Conservation (phyloP, 2,113 vertebrate genomes). For the Anguilla rostrata region DNA sequence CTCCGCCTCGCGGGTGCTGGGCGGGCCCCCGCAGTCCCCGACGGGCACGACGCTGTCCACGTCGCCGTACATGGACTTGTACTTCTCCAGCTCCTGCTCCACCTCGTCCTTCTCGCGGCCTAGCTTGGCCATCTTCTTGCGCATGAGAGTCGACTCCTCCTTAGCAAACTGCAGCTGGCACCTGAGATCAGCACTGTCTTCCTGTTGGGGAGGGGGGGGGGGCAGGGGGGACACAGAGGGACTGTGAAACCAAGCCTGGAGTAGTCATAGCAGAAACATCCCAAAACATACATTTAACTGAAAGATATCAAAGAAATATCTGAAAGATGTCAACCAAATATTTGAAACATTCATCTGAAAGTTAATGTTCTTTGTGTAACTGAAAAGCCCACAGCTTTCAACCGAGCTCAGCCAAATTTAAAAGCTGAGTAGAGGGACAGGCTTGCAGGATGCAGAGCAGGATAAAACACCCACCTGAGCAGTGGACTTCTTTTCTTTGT, state of each 20-base stretch:
- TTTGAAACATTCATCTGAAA: neutral
- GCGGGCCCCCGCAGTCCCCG: constrained; percentile 91
- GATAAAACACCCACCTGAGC: constrained; percentile 76
- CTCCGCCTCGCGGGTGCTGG: constrained; percentile 91
- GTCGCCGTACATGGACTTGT: constrained; percentile 92
- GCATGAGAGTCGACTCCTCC: constrained; percentile 92
- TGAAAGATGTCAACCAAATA: neutral
- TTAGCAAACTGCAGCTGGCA: constrained; percentile 94
- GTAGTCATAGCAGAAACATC: neutral
- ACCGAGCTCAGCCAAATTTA: neutral
- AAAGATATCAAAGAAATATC: neutral
- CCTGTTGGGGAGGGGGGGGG: constrained; percentile 65
- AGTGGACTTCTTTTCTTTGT: constrained; percentile 89
- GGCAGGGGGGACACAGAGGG: neutral
- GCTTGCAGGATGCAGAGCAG: neutral
- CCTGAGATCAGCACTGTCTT: constrained; percentile 93
- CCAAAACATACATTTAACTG: neutral
- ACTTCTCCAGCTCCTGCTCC: constrained; percentile 93
- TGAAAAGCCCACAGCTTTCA: neutral
- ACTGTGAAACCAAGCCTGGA: neutral
- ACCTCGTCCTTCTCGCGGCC: constrained; percentile 94
- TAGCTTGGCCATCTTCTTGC: constrained; percentile 94
- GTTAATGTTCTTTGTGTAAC: neutral
- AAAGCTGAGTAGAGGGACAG: neutral
- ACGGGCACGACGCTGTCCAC: constrained; percentile 92